These are phyloP conservation scores for Tretioscincus oriximinensis DNA, from an alignment of 2,113 vertebrate genomes.

Conservation along the genomic window DNA sequence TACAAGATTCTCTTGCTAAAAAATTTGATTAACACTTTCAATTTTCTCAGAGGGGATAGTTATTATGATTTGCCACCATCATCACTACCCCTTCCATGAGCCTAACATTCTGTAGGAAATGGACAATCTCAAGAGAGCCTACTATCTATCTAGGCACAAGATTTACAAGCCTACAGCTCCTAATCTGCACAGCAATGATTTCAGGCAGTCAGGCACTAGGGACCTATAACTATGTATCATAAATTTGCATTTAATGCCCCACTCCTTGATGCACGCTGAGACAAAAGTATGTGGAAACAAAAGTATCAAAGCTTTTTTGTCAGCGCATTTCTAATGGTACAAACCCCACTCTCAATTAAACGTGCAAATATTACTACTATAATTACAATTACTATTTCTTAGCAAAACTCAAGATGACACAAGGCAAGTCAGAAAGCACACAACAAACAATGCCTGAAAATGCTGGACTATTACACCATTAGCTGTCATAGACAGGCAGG, in stretches of 20 bases:
- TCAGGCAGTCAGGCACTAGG: constrained; percentile 2
- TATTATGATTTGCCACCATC: neutral
- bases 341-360: no score
- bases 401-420: no score
- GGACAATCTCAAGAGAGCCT: neutral
- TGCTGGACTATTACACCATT: no score
- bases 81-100: neutral
- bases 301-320: no score
- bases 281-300: neutral
- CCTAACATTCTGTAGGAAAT: neutral
- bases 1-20: no score
- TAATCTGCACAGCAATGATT: constrained; percentile 6
- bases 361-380: no score
- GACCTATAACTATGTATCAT: constrained; percentile 5
- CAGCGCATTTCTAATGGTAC: no score
- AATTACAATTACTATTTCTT: no score
- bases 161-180: constrained; percentile 11
- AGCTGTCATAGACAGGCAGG: no score
- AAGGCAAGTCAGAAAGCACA: no score
- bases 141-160: neutral
- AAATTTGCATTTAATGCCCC: neutral
- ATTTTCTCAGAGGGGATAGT: neutral
- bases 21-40: neutral
- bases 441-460: no score
- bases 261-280: neutral